Evolutionary conservation across 2,888 invertebrate species (phyloP), one percentile per base, ranked within the genome.

Genomic region (Tetrapedia diversipes): DNA sequence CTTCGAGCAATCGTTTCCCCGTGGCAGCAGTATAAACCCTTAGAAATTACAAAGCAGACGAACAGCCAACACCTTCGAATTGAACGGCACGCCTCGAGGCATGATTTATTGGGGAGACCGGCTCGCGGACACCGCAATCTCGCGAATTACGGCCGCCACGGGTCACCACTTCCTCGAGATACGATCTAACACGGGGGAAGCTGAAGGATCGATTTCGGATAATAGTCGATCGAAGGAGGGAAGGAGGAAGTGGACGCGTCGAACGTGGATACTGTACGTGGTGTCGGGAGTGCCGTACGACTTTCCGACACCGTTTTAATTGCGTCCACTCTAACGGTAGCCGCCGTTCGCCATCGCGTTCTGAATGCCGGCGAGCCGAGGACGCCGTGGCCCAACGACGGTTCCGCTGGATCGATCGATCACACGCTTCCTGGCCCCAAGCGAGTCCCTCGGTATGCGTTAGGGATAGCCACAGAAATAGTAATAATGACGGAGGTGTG

Each of bases 271-370:
- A 67, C 61, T 81, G 75, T 19, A n/a, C 1, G 77, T 81, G 83
- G 84, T 89, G 88, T 87, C 87, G 84, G 85, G 82, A 75, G 77
- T 78, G 80, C 81, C 82, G 86, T 87, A 87, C 85, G 87, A 89
- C 87, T 89, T 75, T 87, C 89, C 90, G 87, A 90, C 90, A 90
- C 90, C 90, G 91, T 91, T 91, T 91, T 91, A 91, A 91, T 91
- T 91, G 90, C 87, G 80, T 79, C 77, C 80, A 75, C 85, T 80
- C 81, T 91, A 91, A 91, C 91, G 91, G 91, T 88, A 89, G 86
- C 86, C 72, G 76, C n/a, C 27, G 24, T 59, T 82, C 81, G 72
- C 81, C 71, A 72, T 82, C 72, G 77, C 64, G 71, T 72, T 76
- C 81, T 64, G 71, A 76, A 81, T 81, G 70, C 76, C 61, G 32